A percentile compares a stretch with the other conserved stretches of the same genome.
These are phyloP conservation scores for Drosophila kepulauana DNA, from an alignment of 1,140 invertebrate genomes.

Conservation along the genomic window DNA sequence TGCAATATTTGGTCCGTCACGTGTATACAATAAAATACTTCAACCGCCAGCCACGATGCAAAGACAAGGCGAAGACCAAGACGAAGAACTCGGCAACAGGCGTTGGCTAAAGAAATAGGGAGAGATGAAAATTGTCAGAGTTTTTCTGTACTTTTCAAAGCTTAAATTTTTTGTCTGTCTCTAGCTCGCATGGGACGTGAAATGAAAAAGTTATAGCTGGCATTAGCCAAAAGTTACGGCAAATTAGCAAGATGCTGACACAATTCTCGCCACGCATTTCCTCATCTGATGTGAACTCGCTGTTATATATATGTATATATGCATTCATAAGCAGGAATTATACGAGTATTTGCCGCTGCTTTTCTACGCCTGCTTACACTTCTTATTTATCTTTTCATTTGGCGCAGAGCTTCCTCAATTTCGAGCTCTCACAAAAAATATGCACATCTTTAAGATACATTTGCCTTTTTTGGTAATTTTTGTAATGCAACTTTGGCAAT, in stretches of 20 bases:
- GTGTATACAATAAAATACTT: constrained; percentile 62
- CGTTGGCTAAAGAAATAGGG: neutral
- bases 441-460: constrained; percentile 6
- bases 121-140: constrained; percentile 52
- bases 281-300: neutral
- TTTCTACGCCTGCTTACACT: constrained; percentile 5
- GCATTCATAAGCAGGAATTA: constrained; percentile 1
- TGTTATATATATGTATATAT: neutral
- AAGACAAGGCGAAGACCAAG: neutral
- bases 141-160: constrained; percentile 58
- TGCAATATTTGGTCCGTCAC: constrained; percentile 63
- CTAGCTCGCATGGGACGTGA: constrained; percentile 32
- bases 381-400: constrained; percentile 13
- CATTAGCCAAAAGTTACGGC: constrained; percentile 51
- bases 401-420: neutral
- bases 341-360: constrained; percentile 7
- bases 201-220: constrained; percentile 48
- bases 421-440: neutral
- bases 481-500: neutral
- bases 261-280: constrained; percentile 9
- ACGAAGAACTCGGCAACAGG: neutral
- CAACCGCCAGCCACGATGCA: neutral
- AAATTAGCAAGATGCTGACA: constrained; percentile 51
- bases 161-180: constrained; percentile 47
- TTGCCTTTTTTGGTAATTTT: neutral